Conservation (phyloP, 2,888 invertebrate genomes). For the Biston stratarius region DNA sequence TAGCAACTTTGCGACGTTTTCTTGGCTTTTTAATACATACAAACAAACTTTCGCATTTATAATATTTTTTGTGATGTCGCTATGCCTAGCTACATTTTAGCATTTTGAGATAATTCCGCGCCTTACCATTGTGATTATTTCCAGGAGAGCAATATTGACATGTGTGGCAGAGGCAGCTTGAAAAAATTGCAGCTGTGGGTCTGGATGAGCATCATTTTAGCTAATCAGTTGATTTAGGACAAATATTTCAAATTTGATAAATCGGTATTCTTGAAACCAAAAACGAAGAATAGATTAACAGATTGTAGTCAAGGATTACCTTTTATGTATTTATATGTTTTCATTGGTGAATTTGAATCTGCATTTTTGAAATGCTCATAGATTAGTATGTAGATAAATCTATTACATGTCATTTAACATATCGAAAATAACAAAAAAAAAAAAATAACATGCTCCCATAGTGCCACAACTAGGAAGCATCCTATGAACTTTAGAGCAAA, state of each 20-base stretch:
- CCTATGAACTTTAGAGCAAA: conserved; percentile 36
- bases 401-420: conserved; percentile 74
- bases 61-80: no score
- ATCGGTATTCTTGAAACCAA: conserved; percentile 29
- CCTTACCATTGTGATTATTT: conserved; percentile 19
- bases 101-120: no score
- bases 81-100: background rate
- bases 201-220: conserved; percentile 51
- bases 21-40: no score
- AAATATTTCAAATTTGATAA: conserved; percentile 12
- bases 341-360: conserved; percentile 34
- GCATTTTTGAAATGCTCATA: conserved; percentile 42
- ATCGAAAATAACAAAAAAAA: conserved; percentile 55
- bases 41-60: no score
- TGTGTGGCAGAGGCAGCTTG: conserved; percentile 86
- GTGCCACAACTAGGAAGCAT: conserved; percentile 67
- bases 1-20: no score
- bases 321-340: conserved; percentile 27
- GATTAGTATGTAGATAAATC: conserved; percentile 51
- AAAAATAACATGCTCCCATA: conserved; percentile 57
- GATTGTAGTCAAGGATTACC: conserved; percentile 21
- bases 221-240: conserved; percentile 39
- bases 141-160: conserved; percentile 89
- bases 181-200: conserved; percentile 56
- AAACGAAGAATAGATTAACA: conserved; percentile 26